Evolutionary conservation across 2,797 vertebrate genomes (phyloP), one percentile per base, ranked within the genome.

Genomic region (Sylvia borin): DNA sequence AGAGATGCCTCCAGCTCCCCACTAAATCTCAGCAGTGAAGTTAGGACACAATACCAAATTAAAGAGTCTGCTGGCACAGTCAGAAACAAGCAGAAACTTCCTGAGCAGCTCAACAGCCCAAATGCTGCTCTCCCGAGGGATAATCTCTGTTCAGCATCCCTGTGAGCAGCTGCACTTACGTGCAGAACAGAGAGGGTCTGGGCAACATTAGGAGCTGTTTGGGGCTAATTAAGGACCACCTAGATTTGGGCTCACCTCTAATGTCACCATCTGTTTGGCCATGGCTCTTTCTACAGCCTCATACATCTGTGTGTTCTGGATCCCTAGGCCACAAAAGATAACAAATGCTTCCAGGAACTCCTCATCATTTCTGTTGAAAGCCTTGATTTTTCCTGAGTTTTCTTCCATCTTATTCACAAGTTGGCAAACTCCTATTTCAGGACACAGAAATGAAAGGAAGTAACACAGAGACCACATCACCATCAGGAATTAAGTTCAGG

Each of bases 221-320:
- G 19, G 43, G 55, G 53, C 43, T 91, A 62, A 74, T 78, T 36
- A 86, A 86, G 48, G 70, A 83, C 79, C 91, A 77, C 29, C 9
- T n/a, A 45, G 22, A 66, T 21, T 70, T 38, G 50, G 76, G 62
- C 98, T 98, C 88, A 99, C 99, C 99, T 99, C 99, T 89, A 99
- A 96, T 2, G 99, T 99, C 96, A 99, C 99, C 96, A 99, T 99
- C 85, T 99, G 99, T 95, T 99, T 99, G 91, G 99, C 99, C 99
- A 99, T 99, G 91, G 99, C 99, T 96, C 99, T 97, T 95, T 99
- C 99, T 96, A 99, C 99, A 0, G 98, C 98, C 93, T 99, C 99
- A 1, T 99, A 99, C 99, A 99, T 99, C 98, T 99, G 99, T 2
- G 99, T 99, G 96, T 99, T 99, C 98, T 99, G 99, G 95, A 99